phyloP scores from a whole-genome alignment of 1,140 invertebrate species.

The Lamellibrachia luymesi region DNA sequence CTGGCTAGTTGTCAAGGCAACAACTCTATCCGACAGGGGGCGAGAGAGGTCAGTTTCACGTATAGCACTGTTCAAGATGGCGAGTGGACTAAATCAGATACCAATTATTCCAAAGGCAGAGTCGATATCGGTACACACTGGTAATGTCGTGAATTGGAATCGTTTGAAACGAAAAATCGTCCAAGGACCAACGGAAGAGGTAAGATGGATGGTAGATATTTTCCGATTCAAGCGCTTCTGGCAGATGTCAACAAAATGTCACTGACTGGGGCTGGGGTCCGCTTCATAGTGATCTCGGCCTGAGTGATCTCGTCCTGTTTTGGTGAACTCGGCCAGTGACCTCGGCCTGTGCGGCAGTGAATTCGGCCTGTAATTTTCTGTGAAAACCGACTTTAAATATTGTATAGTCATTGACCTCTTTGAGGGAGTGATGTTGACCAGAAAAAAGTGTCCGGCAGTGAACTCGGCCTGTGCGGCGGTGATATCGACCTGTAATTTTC shows the following conservation, averaged over 20 bases:
- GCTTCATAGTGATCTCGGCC: too few relatives aligned
- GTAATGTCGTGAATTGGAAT: constrained; percentile 80
- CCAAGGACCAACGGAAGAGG: constrained; percentile 80
- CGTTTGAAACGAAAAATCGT: constrained; percentile 79
- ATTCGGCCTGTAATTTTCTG: too few relatives aligned
- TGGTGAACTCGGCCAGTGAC: too few relatives aligned
- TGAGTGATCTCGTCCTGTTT: too few relatives aligned
- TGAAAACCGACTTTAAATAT: too few relatives aligned
- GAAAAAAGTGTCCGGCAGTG: too few relatives aligned
- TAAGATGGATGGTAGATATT: constrained; percentile 49
- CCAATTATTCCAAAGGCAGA: constrained; percentile 49
- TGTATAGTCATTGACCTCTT: too few relatives aligned
- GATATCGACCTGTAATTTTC: too few relatives aligned
- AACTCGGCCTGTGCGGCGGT: too few relatives aligned
- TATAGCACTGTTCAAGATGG: constrained; percentile 32
- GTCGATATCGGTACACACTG: constrained; percentile 68
- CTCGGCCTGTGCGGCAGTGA: too few relatives aligned
- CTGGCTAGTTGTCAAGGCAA: not conserved
- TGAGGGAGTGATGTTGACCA: too few relatives aligned
- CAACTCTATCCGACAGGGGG: not conserved
- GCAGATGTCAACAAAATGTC: not conserved
- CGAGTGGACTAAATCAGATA: constrained; percentile 34
- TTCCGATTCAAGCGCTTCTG: not conserved
- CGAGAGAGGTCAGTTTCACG: not conserved
- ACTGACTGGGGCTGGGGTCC: not conserved